A percentile compares a stretch with the other conserved stretches of the same genome.
Conservation (phyloP, 2,113 vertebrate species). For the Strigops habroptila region DNA sequence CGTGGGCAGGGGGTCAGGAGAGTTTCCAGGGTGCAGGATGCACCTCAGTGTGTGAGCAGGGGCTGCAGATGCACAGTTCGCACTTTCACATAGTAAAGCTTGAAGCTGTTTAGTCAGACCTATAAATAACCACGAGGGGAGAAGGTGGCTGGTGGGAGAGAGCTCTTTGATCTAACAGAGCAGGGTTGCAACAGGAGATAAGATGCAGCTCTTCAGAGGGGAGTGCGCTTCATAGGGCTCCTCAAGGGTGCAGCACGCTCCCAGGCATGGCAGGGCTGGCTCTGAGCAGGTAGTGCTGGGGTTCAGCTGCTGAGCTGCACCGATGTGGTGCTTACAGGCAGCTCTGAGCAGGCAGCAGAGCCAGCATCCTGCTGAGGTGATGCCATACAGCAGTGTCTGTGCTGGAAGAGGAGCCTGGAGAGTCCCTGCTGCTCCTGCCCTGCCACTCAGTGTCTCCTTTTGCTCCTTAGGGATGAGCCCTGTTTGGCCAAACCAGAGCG, state of each 20-base stretch:
- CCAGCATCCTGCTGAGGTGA: neutral
- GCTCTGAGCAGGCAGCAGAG: neutral
- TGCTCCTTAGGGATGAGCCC: neutral
- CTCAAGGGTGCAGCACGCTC: neutral
- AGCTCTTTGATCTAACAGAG: neutral
- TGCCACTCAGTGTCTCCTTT: neutral
- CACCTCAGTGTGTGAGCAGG: neutral
- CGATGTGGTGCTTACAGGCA: neutral
- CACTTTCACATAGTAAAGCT: neutral
- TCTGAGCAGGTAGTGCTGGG: neutral
- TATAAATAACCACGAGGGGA: neutral
- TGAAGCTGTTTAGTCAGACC: neutral
- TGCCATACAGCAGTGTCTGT: fast-evolving
- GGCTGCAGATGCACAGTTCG: fast-evolving
- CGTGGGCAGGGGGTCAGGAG: neutral
- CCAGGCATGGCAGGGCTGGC: neutral
- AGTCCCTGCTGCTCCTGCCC: neutral
- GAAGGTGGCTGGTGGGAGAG: neutral
- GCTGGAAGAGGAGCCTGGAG: neutral
- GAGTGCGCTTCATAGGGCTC: neutral
- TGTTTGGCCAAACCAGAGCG: neutral
- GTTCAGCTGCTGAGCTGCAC: neutral
- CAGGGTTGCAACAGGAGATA: neutral
- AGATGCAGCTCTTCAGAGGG: neutral
- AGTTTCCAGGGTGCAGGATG: neutral